Evolutionary conservation across 2,888 invertebrate species (phyloP).

Genomic region (Chymomyza procnemis): DNA sequence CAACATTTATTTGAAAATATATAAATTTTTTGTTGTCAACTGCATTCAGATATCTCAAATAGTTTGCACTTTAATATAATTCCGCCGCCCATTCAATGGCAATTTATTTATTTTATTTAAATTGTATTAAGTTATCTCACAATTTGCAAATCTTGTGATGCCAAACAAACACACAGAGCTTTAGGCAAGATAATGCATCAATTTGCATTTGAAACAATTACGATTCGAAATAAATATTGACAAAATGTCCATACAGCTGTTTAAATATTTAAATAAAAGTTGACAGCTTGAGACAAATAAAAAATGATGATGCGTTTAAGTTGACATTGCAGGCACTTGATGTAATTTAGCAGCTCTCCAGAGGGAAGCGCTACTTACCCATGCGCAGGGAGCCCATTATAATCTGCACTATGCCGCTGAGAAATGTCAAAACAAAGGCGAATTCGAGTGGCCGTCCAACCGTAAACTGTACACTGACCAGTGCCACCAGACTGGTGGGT

Average conservation of each 20-base stretch:
- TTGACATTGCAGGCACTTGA: background rate
- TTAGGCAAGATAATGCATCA: background rate
- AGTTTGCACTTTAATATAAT: too few relatives aligned
- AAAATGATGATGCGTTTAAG: background rate
- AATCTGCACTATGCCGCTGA: slow-evolving; percentile 88
- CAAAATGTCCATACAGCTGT: background rate
- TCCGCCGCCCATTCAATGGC: background rate
- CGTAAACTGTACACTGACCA: slow-evolving; percentile 88
- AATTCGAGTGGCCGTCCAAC: slow-evolving; percentile 85
- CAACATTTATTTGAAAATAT: too few relatives aligned
- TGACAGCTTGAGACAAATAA: background rate
- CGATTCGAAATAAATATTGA: background rate
- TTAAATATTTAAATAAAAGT: background rate
- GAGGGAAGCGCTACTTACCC: slow-evolving; percentile 80
- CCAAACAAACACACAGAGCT: background rate
- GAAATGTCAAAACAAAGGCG: slow-evolving; percentile 87
- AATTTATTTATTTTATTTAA: too few relatives aligned
- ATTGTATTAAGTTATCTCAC: background rate
- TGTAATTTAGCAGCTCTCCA: background rate
- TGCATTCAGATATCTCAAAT: too few relatives aligned
- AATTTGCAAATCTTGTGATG: background rate
- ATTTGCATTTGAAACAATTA: background rate
- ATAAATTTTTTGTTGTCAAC: too few relatives aligned
- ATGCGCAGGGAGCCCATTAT: slow-evolving; percentile 88
- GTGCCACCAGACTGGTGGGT: slow-evolving; percentile 89